Evolutionary conservation across 2,113 vertebrate genomes (phyloP).

Genomic region (Lasiurus borealis): DNA sequence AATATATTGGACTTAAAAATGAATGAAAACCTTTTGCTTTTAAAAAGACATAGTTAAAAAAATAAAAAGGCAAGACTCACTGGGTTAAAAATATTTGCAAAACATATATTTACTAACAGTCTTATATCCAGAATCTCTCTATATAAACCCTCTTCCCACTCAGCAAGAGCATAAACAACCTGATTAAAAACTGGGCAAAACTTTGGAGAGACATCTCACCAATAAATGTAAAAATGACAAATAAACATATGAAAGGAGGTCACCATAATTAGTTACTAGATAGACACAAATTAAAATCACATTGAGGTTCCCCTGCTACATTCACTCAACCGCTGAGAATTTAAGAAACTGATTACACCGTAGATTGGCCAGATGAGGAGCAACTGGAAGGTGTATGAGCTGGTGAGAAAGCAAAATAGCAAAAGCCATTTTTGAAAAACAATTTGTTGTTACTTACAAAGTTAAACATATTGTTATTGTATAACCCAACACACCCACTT

Average conservation of each 20-base stretch:
- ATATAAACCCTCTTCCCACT: not conserved
- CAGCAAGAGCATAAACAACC: not conserved
- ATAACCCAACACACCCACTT: not conserved
- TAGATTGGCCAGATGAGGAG: not conserved
- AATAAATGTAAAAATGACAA: not conserved
- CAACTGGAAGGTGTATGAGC: not conserved
- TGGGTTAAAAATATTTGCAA: not conserved
- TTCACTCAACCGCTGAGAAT: not conserved
- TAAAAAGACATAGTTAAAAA: slow-evolving; percentile 11
- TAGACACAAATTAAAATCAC: not conserved
- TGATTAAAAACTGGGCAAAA: slow-evolving; percentile 21
- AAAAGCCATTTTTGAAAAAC: not conserved
- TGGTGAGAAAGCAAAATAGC: not conserved
- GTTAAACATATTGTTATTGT: not conserved
- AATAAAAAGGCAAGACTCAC: not conserved
- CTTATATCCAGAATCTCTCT: not conserved
- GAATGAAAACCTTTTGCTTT: not conserved
- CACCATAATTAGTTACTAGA: not conserved
- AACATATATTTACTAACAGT: not conserved
- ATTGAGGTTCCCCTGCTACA: too few relatives aligned
- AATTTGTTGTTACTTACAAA: not conserved
- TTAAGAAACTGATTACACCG: not conserved
- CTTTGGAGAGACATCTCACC: not conserved
- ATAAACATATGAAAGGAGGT: not conserved
- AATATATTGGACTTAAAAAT: not conserved